Conservation (phyloP, 2,113 vertebrate genomes). For the Periophthalmodon schlosseri region DNA sequence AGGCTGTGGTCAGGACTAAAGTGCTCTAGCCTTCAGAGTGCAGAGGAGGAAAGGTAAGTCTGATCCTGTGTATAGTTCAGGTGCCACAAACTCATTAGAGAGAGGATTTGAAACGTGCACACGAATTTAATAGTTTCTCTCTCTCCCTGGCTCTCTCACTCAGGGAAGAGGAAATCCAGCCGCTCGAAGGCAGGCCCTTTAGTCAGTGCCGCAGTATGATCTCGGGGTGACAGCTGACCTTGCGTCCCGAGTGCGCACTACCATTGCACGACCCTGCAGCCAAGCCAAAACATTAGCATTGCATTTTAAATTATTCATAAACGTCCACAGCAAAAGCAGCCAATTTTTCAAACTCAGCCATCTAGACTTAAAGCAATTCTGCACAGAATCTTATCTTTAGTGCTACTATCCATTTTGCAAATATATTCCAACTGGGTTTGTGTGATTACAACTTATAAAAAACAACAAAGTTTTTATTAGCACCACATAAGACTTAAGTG, state of each 20-base stretch:
- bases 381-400: neutral
- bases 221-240: conserved; percentile 59
- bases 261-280: conserved; percentile 48
- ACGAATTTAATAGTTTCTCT: conserved; percentile 4
- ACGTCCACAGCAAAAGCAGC: conserved; percentile 25
- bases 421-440: neutral
- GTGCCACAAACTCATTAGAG: conserved; percentile 52
- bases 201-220: conserved; percentile 42
- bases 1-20: conserved; percentile 42
- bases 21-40: conserved; percentile 29
- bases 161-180: neutral
- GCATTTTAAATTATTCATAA: conserved; percentile 56
- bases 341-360: conserved; percentile 30
- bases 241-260: conserved; percentile 50
- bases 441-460: neutral
- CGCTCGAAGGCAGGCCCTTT: conserved; percentile 46
- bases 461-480: neutral
- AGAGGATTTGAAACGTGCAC: conserved; percentile 35
- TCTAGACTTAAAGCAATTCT: conserved; percentile 19
- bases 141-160: neutral
- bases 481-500: neutral
- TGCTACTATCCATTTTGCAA: neutral
- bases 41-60: conserved; percentile 23
- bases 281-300: conserved; percentile 48
- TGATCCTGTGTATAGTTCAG: conserved; percentile 44